Evolutionary conservation across 2,113 vertebrate genomes (phyloP), one percentile per base, ranked within the genome.

Genomic region (Australoheros scitulus): DNA sequence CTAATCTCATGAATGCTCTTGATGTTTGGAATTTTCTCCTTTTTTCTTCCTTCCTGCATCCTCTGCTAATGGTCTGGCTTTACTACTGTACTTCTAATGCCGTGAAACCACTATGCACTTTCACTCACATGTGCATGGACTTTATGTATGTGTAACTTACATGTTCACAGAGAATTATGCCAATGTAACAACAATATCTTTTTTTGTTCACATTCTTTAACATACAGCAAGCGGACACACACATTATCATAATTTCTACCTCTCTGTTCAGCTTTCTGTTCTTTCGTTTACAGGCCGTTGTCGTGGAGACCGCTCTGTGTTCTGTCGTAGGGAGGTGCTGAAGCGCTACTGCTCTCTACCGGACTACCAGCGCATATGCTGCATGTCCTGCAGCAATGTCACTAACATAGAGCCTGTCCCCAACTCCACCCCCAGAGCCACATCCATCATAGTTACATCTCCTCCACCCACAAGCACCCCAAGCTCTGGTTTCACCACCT

Each of bases 311-410:
- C 98, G 97, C 92, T 98, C 97, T 36, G 93, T 97, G 87, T 97
- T 99, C 89, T 99, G 98, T 92, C 97, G 95, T 84, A 97, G 98
- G 97, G 97, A 98, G 64, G 95, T 94, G 87, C 95, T 99, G 87
- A 96, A 95, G 79, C 97, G 96, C 15, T 96, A 99, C 92, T 99
- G 98, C 94, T 93, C 96, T 24, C 96, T 98, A 56, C 97, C 97
- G 18, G 95, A 96, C 65, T 98, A 96, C 94, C 95, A 95, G 90
- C 97, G 96, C 74, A 96, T 99, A 80, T 99, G 98, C 92, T 99
- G 98, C 96, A 97, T 97, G 88, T 96, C 97, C 83, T 99, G 98
- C 88, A 96, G 95, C 32, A 84, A 65, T 5, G 80, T 95, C 63
- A 86, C 34, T 91, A 93, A 95, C 79, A 0, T 81, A 60, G 77